A percentile compares a stretch with the other conserved stretches of the same genome.
Conservation (phyloP, 2,113 vertebrate species). For the Notiomystis cincta region DNA sequence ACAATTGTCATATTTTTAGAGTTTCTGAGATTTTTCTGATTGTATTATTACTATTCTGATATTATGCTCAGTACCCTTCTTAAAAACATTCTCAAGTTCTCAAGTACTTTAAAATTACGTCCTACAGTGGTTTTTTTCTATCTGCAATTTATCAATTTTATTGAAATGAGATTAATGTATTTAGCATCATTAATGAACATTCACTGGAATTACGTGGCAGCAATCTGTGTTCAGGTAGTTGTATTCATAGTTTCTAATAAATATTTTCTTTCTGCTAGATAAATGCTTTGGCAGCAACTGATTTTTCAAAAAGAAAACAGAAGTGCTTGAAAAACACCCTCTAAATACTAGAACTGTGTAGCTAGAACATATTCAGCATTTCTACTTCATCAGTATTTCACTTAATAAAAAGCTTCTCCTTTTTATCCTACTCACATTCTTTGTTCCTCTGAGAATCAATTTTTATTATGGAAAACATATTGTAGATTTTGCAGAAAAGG, state of each 20-base stretch:
- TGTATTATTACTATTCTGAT: neutral
- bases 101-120: neutral
- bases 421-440: neutral
- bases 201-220: neutral
- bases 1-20: neutral
- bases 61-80: neutral
- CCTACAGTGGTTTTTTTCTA: neutral
- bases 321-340: neutral
- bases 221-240: neutral
- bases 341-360: neutral
- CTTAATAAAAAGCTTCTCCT: neutral
- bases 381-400: neutral
- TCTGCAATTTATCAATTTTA: neutral
- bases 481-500: neutral
- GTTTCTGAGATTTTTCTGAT: neutral
- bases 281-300: neutral
- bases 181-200: neutral
- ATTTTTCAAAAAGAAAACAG: neutral
- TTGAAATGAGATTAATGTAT: neutral
- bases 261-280: neutral
- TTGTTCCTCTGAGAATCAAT: neutral
- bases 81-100: neutral
- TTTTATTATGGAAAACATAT: neutral
- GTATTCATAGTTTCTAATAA: neutral
- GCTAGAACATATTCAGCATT: neutral